phyloP scores from a whole-genome alignment of 2,113 vertebrate genomes.

The Pelobates fuscus region DNA sequence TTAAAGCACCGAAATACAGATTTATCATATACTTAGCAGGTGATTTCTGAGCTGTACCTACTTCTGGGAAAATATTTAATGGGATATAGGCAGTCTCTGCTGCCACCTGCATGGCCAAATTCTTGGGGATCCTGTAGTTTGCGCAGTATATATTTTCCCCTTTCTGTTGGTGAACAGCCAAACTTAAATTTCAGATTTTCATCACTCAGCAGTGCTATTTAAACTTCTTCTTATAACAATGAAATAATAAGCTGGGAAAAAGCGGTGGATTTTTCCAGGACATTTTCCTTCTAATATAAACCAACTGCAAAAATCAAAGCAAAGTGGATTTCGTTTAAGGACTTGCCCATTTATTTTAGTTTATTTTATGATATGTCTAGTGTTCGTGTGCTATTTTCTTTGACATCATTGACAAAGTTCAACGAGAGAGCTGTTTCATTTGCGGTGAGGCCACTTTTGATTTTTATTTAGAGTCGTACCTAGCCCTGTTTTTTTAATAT shows the following conservation, averaged over 20 bases:
- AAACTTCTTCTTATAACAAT: constrained; percentile 52
- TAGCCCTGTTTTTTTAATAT: not conserved
- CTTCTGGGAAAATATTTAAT: constrained; percentile 43
- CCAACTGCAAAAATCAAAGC: constrained; percentile 50
- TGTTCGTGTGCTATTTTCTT: constrained; percentile 41
- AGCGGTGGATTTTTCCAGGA: constrained; percentile 43
- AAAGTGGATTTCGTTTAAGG: constrained; percentile 39
- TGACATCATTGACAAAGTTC: constrained; percentile 45
- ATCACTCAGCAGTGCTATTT: constrained; percentile 48
- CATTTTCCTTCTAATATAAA: constrained; percentile 50
- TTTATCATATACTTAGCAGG: constrained; percentile 47
- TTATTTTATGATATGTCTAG: constrained; percentile 50
- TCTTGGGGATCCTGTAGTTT: constrained; percentile 46
- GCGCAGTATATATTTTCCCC: constrained; percentile 12
- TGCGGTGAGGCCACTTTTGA: not conserved
- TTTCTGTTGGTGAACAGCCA: constrained; percentile 37
- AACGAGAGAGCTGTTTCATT: constrained; percentile 41
- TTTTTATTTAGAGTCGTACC: not conserved
- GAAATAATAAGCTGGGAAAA: constrained; percentile 48
- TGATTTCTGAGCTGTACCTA: constrained; percentile 41
- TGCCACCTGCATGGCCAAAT: constrained; percentile 45
- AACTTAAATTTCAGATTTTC: constrained; percentile 45
- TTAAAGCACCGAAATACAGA: constrained; percentile 17
- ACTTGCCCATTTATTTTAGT: constrained; percentile 50
- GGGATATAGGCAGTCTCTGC: not conserved